Base-by-base conservation (phyloP, 2,888 invertebrate species). In the Alloscopus bannaensis region DNA sequence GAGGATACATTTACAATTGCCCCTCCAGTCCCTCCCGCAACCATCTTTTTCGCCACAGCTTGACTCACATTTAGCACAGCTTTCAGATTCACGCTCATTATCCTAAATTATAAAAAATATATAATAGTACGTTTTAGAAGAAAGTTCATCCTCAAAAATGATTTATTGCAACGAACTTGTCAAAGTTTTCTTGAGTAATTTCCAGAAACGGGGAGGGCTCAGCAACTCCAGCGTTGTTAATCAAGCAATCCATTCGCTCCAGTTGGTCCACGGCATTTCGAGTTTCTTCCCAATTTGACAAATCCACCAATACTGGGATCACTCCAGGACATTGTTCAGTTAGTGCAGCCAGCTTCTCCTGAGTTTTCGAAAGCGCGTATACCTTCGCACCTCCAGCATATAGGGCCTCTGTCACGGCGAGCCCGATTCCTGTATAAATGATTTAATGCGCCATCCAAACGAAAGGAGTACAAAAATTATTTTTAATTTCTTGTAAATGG, bases 221-320 rank as follows among this genome's bases (percentile, higher is more conserved):
- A 8, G 93, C 93, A 24, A 94, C 88, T 1, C 93, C 97, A 1
- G 97, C 97, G 90, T 97, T 97, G 87, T 97, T 97, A 0, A 97
- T 95, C 36, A 97, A 88, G 6, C 95, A 91, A 88, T 97, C 94
- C 83, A 97, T 91, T 72, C 90, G 89, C 0, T 92, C 92, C 22
- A 93, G 90, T 84, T 91, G 89, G 47, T 55, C 66, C 0, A 94
- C 87, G 0, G 89, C 91, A 80, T 90, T 88, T 80, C 92, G 91
- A 0, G 95, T 93, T 79, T 90, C 91, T 1, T 92, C 89, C 96
- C 96, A 97, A 87, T 95, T 90, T 6, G 89, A 88, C 29, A 97
- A 87, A 88, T 97, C 95, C 0, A 93, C 91, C 69, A 91, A 89
- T 11, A 95, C 89, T 0, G 91, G 91, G 84, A 92, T 90, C 68